These are phyloP conservation scores for Aleiodes sp. DNA, from an alignment of 1,140 invertebrate species.

Conservation along the genomic window DNA sequence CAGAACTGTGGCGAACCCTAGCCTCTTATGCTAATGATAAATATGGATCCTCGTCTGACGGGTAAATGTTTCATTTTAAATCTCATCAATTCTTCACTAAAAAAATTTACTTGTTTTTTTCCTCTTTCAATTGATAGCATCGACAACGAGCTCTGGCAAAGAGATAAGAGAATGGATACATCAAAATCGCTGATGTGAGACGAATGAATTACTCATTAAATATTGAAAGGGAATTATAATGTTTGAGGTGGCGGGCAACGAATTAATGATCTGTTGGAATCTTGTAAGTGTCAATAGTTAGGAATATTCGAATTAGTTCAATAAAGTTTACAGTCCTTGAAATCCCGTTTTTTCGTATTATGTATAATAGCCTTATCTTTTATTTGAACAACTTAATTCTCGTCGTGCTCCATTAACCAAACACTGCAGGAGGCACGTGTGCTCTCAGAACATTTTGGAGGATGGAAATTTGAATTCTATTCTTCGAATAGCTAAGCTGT, in stretches of 20 bases:
- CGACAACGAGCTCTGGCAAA: constrained; percentile 50
- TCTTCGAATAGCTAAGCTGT: too few relatives aligned
- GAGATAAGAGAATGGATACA: constrained; percentile 43
- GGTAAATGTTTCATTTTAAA: constrained; percentile 52
- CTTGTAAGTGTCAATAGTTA: background rate
- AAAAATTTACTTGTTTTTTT: constrained; percentile 19
- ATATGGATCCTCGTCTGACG: constrained; percentile 37
- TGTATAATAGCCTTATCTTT: too few relatives aligned
- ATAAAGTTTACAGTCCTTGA: too few relatives aligned
- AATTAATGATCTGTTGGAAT: background rate
- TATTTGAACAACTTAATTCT: too few relatives aligned
- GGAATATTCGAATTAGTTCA: too few relatives aligned
- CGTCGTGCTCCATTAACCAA: too few relatives aligned
- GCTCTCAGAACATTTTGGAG: too few relatives aligned
- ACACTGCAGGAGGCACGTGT: too few relatives aligned
- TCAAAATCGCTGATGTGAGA: background rate
- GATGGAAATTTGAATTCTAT: too few relatives aligned
- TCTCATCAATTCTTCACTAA: background rate
- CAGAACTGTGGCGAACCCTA: constrained; percentile 53
- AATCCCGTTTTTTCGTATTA: too few relatives aligned
- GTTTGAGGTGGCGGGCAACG: constrained; percentile 45
- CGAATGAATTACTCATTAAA: too few relatives aligned
- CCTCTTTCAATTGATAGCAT: constrained; percentile 37
- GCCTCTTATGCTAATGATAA: constrained; percentile 50
- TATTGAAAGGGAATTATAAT: background rate